A percentile compares a stretch with the other conserved stretches of the same genome.
phyloP scores from a whole-genome alignment of 2,113 vertebrate species.

The Pimephales promelas region DNA sequence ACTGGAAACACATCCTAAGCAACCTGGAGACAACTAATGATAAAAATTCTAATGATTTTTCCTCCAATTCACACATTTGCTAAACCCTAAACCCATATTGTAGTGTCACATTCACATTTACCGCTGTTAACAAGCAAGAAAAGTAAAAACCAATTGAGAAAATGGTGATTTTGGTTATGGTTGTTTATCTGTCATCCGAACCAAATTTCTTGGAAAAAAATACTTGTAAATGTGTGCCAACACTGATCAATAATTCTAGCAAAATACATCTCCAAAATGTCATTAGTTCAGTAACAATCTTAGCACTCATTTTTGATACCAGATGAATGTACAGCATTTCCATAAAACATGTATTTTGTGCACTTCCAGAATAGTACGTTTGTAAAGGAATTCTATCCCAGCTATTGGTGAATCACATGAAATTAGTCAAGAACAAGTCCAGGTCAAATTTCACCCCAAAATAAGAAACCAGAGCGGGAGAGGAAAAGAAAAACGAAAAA shows the following conservation, averaged over 20 bases:
- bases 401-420: neutral
- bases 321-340: neutral
- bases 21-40: neutral
- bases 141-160: neutral
- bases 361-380: neutral
- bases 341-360: neutral
- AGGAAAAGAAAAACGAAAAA: too few species aligned
- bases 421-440: neutral
- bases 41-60: neutral
- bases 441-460: neutral
- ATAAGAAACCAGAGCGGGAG: neutral
- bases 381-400: neutral
- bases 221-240: too few species aligned
- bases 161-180: neutral
- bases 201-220: neutral
- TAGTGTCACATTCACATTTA: neutral
- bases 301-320: neutral
- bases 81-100: neutral
- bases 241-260: neutral
- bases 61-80: neutral
- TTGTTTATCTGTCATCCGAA: neutral
- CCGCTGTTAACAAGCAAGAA: neutral
- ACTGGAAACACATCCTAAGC: neutral
- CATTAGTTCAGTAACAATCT: too few species aligned
- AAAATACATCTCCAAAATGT: neutral